phyloP scores from a whole-genome alignment of 2,113 vertebrate species.

The Muntiacus reevesi region DNA sequence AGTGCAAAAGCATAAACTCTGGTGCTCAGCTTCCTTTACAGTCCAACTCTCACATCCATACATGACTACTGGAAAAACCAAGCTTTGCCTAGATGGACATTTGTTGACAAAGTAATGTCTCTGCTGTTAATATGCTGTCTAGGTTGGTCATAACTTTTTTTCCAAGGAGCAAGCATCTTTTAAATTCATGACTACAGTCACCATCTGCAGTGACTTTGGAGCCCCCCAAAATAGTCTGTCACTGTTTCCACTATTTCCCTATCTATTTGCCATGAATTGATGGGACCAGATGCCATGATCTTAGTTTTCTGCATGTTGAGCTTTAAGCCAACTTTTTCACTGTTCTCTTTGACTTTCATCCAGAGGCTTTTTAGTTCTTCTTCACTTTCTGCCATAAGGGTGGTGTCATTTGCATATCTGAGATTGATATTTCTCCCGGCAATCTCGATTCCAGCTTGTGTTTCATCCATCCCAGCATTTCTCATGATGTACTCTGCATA shows the following conservation, averaged over 20 bases:
- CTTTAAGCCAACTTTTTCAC: background rate
- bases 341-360: background rate
- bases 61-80: background rate
- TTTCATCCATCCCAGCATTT: background rate
- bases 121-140: background rate
- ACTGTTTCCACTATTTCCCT: background rate
- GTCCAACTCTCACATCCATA: background rate
- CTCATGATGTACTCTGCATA: background rate
- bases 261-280: background rate
- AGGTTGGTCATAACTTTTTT: background rate
- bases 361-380: background rate
- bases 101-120: background rate
- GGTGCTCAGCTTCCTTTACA: background rate
- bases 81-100: background rate
- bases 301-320: background rate
- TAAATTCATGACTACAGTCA: background rate
- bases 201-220: background rate
- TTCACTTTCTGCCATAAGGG: rapidly evolving
- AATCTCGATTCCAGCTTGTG: background rate
- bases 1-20: background rate
- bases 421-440: background rate
- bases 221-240: background rate
- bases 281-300: background rate
- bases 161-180: background rate
- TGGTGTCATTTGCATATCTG: background rate